Conservation (phyloP, 1,140 invertebrate genomes). For the Argopecten irradians region DNA sequence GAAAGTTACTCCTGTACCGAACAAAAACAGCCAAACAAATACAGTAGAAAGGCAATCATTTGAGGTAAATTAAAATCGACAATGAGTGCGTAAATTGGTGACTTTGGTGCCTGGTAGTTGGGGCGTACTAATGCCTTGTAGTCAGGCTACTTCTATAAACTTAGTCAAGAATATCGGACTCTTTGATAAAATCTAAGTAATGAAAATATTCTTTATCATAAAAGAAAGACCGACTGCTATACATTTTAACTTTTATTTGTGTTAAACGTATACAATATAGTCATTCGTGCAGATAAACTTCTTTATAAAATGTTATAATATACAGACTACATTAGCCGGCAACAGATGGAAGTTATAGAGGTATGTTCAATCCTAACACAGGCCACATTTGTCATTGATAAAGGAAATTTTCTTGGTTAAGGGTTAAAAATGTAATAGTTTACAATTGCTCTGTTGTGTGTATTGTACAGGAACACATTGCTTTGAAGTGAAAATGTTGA, state of each 20-base stretch:
- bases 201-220: conserved; percentile 4
- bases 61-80: conserved; percentile 22
- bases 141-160: conserved; percentile 10
- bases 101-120: background rate
- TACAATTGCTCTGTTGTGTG: background rate
- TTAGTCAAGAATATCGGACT: background rate
- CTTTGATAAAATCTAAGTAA: conserved; percentile 19
- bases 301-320: conserved; percentile 13
- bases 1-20: background rate
- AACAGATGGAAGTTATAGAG: conserved; percentile 6
- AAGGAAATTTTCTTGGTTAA: background rate
- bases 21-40: conserved; percentile 17
- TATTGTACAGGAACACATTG: background rate
- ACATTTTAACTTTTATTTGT: conserved; percentile 19
- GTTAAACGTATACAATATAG: conserved; percentile 17
- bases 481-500: conserved; percentile 1
- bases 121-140: background rate
- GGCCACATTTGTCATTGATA: background rate
- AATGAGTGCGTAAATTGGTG: background rate
- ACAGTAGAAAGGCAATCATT: background rate
- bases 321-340: background rate
- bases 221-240: background rate
- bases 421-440: conserved; percentile 6
- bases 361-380: background rate
- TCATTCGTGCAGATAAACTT: background rate